Base-by-base conservation (phyloP, 2,797 vertebrate genomes). In the Xenops minutus region DNA sequence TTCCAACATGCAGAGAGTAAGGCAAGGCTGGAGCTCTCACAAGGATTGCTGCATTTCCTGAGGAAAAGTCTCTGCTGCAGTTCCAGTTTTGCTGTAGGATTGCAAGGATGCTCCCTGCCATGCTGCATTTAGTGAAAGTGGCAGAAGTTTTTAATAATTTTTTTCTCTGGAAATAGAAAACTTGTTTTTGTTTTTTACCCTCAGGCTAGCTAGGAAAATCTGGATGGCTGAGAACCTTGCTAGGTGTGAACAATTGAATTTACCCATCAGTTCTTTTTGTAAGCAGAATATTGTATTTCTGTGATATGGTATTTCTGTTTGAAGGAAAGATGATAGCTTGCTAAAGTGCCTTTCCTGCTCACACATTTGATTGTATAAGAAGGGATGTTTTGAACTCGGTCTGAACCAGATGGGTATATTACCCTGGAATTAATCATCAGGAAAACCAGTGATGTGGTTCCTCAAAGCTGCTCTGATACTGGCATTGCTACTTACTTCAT, bases 321-420 rank as follows among this genome's bases (percentile, higher is more conserved):
- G 59, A 68, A 89, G 79, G 73, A 94, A 89, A 74, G 52, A 88
- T 95, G 68, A 71, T 85, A 36, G 15, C 91, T 88, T 93, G 92
- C 92, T 93, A 36, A 21, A 55, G 55, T 73, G 29, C 27, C 37
- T 92, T 97, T 96, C 63, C 62, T 88, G 43, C 88, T 88, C 29
- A 34, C 85, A 24, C 29, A 66, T 80, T 81, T 84, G 74, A 82
- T 90, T 92, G 41, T 63, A 72, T 72, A 95, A 91, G 94, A 41
- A 66, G 92, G 64, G 71, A 56, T 56, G 49, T 93, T 91, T 91
- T 82, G 76, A 91, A 83, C 63, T 84, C 46, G 73, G 14, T 62
- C 55, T 93, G 71, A 95, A 87, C 67, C 71, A 83, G 77, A 85
- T 24, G 0, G 10, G 34, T 91, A 69, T 95, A 90, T 85, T 66